phyloP scores from a whole-genome alignment of 2,113 vertebrate species.

The Apteryx mantelli region DNA sequence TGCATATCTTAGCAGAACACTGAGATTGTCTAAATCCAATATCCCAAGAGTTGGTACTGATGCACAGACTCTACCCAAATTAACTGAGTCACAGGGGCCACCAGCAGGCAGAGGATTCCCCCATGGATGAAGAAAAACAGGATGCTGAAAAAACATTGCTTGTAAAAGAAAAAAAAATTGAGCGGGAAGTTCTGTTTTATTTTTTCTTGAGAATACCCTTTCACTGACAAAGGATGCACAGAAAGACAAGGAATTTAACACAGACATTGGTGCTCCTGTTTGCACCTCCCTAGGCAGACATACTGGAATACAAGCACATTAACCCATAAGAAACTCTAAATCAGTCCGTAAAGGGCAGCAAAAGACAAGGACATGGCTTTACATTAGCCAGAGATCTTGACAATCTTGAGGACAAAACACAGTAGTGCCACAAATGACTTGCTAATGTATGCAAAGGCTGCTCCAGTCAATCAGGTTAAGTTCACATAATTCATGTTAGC shows the following conservation, averaged over 20 bases:
- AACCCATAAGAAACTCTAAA: background rate
- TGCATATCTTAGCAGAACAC: background rate
- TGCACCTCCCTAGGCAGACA: background rate
- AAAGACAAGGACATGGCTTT: background rate
- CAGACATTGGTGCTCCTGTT: background rate
- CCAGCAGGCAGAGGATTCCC: background rate
- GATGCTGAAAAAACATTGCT: background rate
- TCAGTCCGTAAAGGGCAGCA: background rate
- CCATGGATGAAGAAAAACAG: background rate
- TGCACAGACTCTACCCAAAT: background rate
- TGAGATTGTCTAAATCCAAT: background rate
- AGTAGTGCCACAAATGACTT: background rate
- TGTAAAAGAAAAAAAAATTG: background rate
- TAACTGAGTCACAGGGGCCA: background rate
- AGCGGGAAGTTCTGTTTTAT: background rate
- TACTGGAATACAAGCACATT: background rate
- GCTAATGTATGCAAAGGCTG: background rate
- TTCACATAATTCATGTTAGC: background rate
- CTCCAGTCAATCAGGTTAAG: background rate
- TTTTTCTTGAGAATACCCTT: background rate
- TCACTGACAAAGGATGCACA: background rate
- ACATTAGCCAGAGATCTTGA: background rate
- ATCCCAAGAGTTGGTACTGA: background rate
- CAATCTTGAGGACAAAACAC: background rate
- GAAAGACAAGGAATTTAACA: background rate